A percentile compares a stretch with the other conserved stretches of the same genome.
Evolutionary conservation across 1,140 invertebrate genomes (phyloP).

Genomic region (Eueides isabella): DNA sequence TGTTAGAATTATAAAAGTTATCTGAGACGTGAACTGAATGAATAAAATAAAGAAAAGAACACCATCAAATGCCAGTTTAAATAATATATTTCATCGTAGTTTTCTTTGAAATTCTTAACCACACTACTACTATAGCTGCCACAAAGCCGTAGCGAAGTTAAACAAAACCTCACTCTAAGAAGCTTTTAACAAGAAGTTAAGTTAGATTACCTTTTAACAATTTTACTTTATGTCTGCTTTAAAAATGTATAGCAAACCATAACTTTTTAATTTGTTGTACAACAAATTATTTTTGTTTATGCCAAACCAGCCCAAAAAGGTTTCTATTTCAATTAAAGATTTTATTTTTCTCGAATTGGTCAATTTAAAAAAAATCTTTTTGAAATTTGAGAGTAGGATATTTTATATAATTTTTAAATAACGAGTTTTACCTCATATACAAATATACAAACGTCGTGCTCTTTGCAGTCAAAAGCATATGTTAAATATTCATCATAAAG

Average conservation of each 20-base stretch:
- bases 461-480: no score
- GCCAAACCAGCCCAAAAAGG: background rate
- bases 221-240: slow-evolving; percentile 10
- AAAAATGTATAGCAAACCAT: background rate
- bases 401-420: no score
- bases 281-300: background rate
- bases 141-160: slow-evolving; percentile 18
- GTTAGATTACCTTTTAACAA: slow-evolving; percentile 25
- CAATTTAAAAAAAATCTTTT: no score
- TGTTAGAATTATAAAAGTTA: no score
- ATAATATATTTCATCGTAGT: background rate
- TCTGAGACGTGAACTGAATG: background rate
- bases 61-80: background rate
- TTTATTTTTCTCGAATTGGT: no score
- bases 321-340: no score
- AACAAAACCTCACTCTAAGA: slow-evolving; percentile 24
- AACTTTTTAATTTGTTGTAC: background rate
- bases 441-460: no score
- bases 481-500: no score
- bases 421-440: no score
- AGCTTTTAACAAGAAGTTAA: slow-evolving; percentile 20
- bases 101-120: slow-evolving; percentile 8
- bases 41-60: background rate
- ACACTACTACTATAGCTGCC: background rate
- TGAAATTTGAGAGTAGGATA: no score